Percentiles rank a stretch among this genome's conserved stretches.
These are phyloP conservation scores for Pomatostomus ruficeps DNA, from an alignment of 2,113 vertebrate species.

Conservation along the genomic window DNA sequence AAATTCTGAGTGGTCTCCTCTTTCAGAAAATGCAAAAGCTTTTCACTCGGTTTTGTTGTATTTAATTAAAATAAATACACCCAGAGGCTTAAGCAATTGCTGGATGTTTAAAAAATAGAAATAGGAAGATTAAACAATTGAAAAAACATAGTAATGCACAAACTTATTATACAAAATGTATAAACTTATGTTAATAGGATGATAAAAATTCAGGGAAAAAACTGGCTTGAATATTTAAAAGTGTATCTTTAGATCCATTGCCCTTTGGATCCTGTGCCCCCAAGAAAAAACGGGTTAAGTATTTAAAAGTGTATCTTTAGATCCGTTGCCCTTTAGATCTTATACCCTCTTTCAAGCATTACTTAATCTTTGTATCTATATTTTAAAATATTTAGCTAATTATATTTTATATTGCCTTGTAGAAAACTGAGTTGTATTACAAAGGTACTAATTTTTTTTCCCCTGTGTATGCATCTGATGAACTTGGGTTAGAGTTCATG, in stretches of 20 bases:
- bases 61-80: slow-evolving; percentile 59
- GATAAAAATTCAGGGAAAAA: slow-evolving; percentile 10
- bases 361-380: background rate
- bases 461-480: background rate
- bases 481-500: background rate
- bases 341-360: background rate
- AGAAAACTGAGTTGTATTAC: background rate
- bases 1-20: slow-evolving; percentile 29
- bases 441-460: background rate
- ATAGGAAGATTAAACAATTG: slow-evolving; percentile 34
- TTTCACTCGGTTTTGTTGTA: slow-evolving; percentile 26
- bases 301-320: background rate
- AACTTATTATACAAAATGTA: background rate
- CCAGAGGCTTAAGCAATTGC: slow-evolving; percentile 40
- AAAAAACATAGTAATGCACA: background rate
- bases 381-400: background rate
- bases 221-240: slow-evolving; percentile 18
- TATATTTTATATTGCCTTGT: background rate
- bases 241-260: slow-evolving; percentile 1
- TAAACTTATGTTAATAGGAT: slow-evolving; percentile 9
- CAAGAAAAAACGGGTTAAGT: background rate
- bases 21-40: slow-evolving; percentile 9
- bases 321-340: background rate
- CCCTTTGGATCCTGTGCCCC: background rate
- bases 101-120: slow-evolving; percentile 28